These are phyloP conservation scores for Gobiocypris rarus DNA, from an alignment of 2,113 vertebrate genomes.

Conservation along the genomic window DNA sequence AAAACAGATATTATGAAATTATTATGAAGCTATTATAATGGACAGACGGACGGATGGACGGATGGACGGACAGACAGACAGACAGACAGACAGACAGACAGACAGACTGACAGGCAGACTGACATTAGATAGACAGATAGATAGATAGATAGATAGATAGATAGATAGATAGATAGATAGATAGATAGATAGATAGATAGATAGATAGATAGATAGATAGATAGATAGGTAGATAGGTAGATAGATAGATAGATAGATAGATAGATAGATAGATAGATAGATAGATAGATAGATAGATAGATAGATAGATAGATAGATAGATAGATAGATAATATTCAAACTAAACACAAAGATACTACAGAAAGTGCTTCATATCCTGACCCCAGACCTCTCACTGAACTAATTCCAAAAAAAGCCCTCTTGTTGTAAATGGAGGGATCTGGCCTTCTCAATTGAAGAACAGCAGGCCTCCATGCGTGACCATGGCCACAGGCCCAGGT, in stretches of 20 bases:
- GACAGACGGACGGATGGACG: background rate
- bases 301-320: background rate
- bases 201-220: background rate
- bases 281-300: background rate
- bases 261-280: background rate
- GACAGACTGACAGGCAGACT: background rate
- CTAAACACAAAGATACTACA: background rate
- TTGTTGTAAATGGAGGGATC: slow-evolving; percentile 43
- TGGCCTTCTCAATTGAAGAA: slow-evolving; percentile 49
- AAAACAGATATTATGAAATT: background rate
- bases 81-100: background rate
- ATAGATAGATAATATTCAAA: background rate
- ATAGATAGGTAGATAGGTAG: background rate
- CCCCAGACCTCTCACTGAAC: background rate
- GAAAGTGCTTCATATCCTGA: background rate
- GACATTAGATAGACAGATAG: background rate
- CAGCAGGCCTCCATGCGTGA: slow-evolving; percentile 55
- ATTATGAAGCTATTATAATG: too few species aligned
- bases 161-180: background rate
- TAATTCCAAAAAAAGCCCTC: slow-evolving; percentile 14
- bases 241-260: background rate
- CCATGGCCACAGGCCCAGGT: slow-evolving; percentile 45
- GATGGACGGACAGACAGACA: background rate
- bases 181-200: background rate
- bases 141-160: background rate